phyloP scores from a whole-genome alignment of 1,140 invertebrate genomes.

The Metaphire vulgaris region DNA sequence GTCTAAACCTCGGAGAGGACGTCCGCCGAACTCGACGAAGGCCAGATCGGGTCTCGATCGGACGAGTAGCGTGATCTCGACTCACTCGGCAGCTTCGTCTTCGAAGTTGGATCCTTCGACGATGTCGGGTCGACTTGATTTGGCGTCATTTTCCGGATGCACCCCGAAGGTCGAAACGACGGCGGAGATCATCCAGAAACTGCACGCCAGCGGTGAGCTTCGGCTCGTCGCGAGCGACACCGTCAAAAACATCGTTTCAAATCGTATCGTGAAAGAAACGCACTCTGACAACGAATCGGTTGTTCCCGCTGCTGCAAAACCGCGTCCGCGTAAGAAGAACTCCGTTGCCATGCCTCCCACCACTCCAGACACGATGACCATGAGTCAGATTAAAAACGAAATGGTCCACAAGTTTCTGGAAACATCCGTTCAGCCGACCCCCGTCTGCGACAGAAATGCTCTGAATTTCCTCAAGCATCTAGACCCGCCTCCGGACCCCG shows the following conservation, averaged over 20 bases:
- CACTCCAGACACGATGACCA: constrained; percentile 37
- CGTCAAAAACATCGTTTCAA: constrained; percentile 46
- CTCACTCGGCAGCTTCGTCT: neutral
- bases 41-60: neutral
- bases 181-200: constrained; percentile 69
- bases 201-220: constrained; percentile 60
- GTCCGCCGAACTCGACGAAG: neutral
- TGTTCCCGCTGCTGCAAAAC: constrained; percentile 42
- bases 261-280: constrained; percentile 48
- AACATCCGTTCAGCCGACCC: constrained; percentile 39
- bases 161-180: constrained; percentile 72
- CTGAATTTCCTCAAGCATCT: constrained; percentile 4
- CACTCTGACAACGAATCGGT: constrained; percentile 37
- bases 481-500: neutral
- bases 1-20: neutral
- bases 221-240: constrained; percentile 39
- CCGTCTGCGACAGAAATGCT: constrained; percentile 4
- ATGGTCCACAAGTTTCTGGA: constrained; percentile 58
- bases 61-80: neutral
- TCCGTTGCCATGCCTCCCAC: constrained; percentile 27
- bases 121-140: neutral
- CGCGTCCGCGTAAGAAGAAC: constrained; percentile 36
- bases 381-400: constrained; percentile 55
- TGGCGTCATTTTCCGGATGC: constrained; percentile 19
- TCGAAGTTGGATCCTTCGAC: neutral